Percentiles rank a stretch among this genome's conserved stretches.
phyloP scores from a whole-genome alignment of 2,888 invertebrate genomes.

The Miltochrista miniata region DNA sequence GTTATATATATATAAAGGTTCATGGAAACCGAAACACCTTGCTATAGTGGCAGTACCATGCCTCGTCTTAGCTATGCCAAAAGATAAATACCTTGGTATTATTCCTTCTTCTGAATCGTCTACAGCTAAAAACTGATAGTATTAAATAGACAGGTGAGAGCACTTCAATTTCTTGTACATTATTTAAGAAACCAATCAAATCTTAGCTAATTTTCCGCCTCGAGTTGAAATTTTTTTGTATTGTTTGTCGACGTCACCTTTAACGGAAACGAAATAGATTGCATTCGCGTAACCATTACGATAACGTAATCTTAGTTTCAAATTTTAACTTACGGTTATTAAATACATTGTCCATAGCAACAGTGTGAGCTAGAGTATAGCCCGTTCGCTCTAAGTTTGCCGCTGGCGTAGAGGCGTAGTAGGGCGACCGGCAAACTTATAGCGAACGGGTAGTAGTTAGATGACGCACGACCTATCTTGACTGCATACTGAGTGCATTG shows the following conservation, averaged over 20 bases:
- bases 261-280: not conserved
- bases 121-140: too few species aligned
- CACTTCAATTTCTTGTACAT: not conserved
- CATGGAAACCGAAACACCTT: too few species aligned
- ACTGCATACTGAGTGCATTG: conserved; percentile 60
- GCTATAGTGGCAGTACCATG: too few species aligned
- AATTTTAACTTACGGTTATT: conserved; percentile 25
- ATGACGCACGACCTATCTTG: conserved; percentile 51
- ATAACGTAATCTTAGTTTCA: not conserved
- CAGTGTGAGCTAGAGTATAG: conserved; percentile 15
- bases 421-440: too few species aligned
- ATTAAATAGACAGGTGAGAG: too few species aligned
- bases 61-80: too few species aligned
- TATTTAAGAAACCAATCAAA: not conserved
- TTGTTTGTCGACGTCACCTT: not conserved
- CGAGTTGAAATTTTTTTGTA: not conserved
- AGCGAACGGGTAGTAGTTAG: too few species aligned
- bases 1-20: too few species aligned
- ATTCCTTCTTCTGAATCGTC: too few species aligned
- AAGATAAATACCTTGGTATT: too few species aligned
- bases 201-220: not conserved
- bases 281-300: not conserved
- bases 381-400: too few species aligned
- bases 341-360: conserved; percentile 34
- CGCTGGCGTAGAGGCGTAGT: too few species aligned